These are phyloP conservation scores for Stenodema calcarata DNA, from an alignment of 2,888 invertebrate genomes.

Conservation along the genomic window DNA sequence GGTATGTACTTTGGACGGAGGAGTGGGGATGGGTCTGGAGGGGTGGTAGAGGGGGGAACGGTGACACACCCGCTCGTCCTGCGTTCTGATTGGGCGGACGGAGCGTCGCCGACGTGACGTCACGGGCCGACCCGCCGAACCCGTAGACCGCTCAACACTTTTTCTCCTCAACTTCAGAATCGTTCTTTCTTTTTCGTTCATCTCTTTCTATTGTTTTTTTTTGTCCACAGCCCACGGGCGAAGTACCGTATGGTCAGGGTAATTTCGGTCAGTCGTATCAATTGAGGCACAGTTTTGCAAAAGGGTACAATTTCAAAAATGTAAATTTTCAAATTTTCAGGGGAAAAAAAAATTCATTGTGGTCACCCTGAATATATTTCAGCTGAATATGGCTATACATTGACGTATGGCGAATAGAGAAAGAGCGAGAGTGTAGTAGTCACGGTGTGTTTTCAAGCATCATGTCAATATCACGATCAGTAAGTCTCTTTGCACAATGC, in stretches of 20 bases:
- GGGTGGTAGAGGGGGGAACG: not conserved
- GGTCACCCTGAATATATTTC: too few relatives aligned
- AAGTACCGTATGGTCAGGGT: not conserved
- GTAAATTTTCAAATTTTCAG: too few relatives aligned
- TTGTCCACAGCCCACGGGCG: not conserved
- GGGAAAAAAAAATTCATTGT: too few relatives aligned
- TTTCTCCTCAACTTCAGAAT: not conserved
- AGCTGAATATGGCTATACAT: too few relatives aligned
- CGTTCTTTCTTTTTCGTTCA: not conserved
- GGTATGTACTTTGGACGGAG: conserved; percentile 25
- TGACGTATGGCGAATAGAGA: too few relatives aligned
- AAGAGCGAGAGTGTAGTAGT: too few relatives aligned
- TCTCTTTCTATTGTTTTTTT: not conserved
- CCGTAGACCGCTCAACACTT: not conserved
- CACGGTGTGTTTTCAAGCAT: too few relatives aligned
- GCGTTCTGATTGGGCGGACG: not conserved
- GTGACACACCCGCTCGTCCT: conserved; percentile 17
- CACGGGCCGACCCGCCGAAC: conserved; percentile 2
- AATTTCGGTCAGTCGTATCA: not conserved
- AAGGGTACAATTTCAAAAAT: too few relatives aligned
- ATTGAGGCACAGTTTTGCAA: too few relatives aligned
- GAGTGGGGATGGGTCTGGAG: not conserved
- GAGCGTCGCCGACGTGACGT: conserved; percentile 14
- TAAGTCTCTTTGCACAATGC: too few relatives aligned
- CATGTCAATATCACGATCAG: too few relatives aligned